Percentiles rank a stretch among this genome's conserved stretches.
Evolutionary conservation across 2,113 vertebrate genomes (phyloP).

Genomic region (Amazona guildingii): DNA sequence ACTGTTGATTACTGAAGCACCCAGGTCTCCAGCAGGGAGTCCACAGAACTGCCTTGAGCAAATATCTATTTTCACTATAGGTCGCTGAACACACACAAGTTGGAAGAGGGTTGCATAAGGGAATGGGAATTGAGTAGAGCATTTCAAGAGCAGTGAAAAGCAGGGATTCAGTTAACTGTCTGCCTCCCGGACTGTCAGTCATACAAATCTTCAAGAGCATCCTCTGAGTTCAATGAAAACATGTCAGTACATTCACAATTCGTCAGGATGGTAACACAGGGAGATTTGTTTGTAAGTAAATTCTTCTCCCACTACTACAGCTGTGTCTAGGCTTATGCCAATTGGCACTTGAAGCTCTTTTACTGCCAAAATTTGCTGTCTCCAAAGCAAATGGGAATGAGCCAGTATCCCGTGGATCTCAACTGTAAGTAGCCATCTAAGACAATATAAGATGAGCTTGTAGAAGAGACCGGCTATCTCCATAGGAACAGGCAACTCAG

Average conservation of each 20-base stretch:
- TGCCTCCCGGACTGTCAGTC: background rate
- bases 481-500: background rate
- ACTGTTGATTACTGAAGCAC: background rate
- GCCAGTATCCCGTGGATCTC: background rate
- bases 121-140: background rate
- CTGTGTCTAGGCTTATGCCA: constrained; percentile 19
- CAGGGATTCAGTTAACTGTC: background rate
- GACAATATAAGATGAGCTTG: constrained; percentile 16
- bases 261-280: background rate
- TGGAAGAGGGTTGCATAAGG: background rate
- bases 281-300: constrained; percentile 11
- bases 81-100: background rate
- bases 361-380: background rate
- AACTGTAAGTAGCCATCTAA: constrained; percentile 9
- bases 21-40: background rate
- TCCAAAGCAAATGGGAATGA: background rate
- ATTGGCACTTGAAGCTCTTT: background rate
- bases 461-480: background rate
- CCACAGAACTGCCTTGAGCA: background rate
- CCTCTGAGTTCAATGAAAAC: background rate
- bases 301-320: constrained; percentile 26
- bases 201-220: background rate
- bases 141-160: background rate
- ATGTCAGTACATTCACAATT: background rate
- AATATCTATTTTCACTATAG: background rate